These are phyloP conservation scores for Clarias gariepinus DNA, from an alignment of 2,113 vertebrate species.

Conservation along the genomic window DNA sequence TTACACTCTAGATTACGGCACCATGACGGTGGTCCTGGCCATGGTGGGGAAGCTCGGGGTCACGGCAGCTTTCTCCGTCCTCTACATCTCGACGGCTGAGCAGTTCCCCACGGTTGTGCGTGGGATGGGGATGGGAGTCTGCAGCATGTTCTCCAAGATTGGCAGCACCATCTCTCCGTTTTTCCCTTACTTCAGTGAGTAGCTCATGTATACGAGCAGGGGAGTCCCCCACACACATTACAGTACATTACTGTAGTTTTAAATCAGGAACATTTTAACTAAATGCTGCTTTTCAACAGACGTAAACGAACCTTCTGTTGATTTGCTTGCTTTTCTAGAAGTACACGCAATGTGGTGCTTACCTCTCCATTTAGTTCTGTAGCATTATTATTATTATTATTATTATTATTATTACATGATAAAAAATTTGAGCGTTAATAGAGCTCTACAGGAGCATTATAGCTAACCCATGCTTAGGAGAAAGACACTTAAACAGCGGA, in stretches of 20 bases:
- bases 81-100: slow-evolving; percentile 56
- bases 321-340: background rate
- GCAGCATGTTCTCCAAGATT: slow-evolving; percentile 49
- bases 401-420: too few relatives aligned
- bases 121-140: slow-evolving; percentile 60
- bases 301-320: background rate
- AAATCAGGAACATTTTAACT: background rate
- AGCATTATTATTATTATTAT: background rate
- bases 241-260: background rate
- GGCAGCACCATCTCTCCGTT: slow-evolving; percentile 55
- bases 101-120: slow-evolving; percentile 63
- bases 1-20: slow-evolving; percentile 45
- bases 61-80: slow-evolving; percentile 42
- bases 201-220: too few relatives aligned
- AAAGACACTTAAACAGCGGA: too few relatives aligned
- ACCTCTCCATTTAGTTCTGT: background rate
- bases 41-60: slow-evolving; percentile 57
- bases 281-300: background rate
- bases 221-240: background rate
- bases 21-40: slow-evolving; percentile 45
- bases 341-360: background rate
- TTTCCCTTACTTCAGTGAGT: slow-evolving; percentile 57
- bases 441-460: background rate
- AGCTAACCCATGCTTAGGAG: background rate
- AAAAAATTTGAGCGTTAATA: background rate